These are phyloP conservation scores for Beris morrisii DNA, from an alignment of 2,888 invertebrate genomes.

Conservation along the genomic window DNA sequence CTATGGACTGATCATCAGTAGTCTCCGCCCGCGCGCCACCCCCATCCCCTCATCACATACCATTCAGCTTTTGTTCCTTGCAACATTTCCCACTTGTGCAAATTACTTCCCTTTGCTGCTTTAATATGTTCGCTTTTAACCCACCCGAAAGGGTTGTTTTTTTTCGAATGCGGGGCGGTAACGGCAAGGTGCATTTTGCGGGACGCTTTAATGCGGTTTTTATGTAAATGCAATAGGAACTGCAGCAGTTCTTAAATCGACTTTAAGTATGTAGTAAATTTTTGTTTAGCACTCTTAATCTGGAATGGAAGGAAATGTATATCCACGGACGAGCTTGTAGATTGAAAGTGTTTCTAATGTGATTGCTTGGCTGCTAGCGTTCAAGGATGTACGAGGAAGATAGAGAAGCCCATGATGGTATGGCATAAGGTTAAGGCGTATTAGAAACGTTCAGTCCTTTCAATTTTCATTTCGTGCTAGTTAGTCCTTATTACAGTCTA, in stretches of 20 bases:
- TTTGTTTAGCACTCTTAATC: slow-evolving; percentile 28
- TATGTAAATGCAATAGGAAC: slow-evolving; percentile 31
- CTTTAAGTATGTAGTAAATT: slow-evolving; percentile 26
- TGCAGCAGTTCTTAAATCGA: slow-evolving; percentile 32
- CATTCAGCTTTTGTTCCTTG: slow-evolving; percentile 2
- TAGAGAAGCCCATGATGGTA: too few relatives aligned
- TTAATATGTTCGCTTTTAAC: slow-evolving; percentile 4
- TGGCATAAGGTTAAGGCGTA: too few relatives aligned
- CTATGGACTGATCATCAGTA: not conserved
- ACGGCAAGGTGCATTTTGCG: slow-evolving; percentile 23
- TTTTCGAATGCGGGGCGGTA: not conserved
- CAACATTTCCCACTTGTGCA: slow-evolving; percentile 26
- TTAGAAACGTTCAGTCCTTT: too few relatives aligned
- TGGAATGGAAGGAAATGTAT: not conserved
- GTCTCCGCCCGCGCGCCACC: not conserved
- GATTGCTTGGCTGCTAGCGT: too few relatives aligned
- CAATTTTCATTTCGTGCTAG: too few relatives aligned
- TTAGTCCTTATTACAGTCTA: too few relatives aligned
- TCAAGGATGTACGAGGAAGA: too few relatives aligned
- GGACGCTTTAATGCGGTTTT: slow-evolving; percentile 29
- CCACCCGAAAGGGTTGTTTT: not conserved
- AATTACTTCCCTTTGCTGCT: slow-evolving; percentile 34
- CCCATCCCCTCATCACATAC: not conserved
- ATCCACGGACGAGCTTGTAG: too few relatives aligned
- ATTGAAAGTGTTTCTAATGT: too few relatives aligned